A percentile compares a stretch with the other conserved stretches of the same genome.
Conservation (phyloP, 1,140 invertebrate genomes). For the Xylocopa sonorina region DNA sequence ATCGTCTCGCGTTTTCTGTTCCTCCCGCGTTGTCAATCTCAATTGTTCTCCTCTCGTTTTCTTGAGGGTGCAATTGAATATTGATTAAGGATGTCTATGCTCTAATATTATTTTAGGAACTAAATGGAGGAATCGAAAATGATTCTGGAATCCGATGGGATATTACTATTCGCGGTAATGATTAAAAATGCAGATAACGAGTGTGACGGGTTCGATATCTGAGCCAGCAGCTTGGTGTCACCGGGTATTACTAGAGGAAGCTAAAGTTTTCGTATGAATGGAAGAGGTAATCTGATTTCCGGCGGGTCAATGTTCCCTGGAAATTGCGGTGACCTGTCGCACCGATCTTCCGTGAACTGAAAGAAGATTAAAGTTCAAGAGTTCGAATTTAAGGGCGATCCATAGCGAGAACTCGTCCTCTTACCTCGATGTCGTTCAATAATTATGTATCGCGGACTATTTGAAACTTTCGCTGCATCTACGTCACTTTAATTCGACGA, state of each 20-base stretch:
- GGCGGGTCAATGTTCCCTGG: constrained; percentile 36
- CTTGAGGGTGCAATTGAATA: no score
- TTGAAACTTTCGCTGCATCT: not conserved
- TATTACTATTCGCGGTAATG: no score
- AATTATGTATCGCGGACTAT: constrained; percentile 8
- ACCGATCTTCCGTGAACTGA: constrained; percentile 45
- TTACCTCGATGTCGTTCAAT: constrained; percentile 35
- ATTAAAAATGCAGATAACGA: not conserved
- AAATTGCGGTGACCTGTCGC: constrained; percentile 57
- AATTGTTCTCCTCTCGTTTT: not conserved
- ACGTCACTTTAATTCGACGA: no score
- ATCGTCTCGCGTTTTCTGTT: not conserved
- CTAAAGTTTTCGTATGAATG: constrained; percentile 39
- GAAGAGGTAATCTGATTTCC: constrained; percentile 45
- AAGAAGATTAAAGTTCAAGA: constrained; percentile 64
- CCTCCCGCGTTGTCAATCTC: not conserved
- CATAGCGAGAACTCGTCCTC: constrained; percentile 54
- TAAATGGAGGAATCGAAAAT: no score
- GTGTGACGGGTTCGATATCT: not conserved
- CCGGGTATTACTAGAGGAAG: not conserved
- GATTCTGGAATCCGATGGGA: no score
- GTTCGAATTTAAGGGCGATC: constrained; percentile 60
- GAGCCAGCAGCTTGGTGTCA: constrained; percentile 4
- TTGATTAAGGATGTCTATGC: no score
- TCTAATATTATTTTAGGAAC: no score